Conservation (phyloP, 2,797 vertebrate species). For the Falco peregrinus region DNA sequence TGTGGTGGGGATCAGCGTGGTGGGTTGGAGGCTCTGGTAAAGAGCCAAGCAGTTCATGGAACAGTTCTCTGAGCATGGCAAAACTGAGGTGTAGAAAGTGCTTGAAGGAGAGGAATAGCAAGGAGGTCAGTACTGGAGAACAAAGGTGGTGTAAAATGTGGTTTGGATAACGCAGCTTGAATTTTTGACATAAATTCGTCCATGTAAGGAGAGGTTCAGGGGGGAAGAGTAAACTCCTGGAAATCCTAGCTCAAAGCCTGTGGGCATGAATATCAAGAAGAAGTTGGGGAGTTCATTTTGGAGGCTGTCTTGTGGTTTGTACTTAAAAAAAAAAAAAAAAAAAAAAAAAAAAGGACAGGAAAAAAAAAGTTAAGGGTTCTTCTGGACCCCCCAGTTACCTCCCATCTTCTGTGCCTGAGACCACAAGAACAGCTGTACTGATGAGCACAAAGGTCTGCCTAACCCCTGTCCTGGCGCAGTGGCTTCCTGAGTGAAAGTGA, state of each 20-base stretch:
- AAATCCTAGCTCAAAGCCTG: not conserved
- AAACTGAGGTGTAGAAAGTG: not conserved
- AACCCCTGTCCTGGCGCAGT: not conserved
- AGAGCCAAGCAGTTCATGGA: not conserved
- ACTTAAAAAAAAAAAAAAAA: not conserved
- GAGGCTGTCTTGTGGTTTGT: not conserved
- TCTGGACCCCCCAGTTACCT: not conserved
- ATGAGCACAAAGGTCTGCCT: not conserved
- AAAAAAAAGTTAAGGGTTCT: not conserved
- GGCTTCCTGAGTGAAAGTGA: constrained; percentile 14
- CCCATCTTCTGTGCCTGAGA: not conserved
- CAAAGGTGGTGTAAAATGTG: not conserved
- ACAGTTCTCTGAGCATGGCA: not conserved
- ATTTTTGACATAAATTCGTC: not conserved
- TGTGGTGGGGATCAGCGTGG: not conserved
- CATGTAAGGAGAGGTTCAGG: not conserved
- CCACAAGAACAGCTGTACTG: not conserved
- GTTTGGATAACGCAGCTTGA: not conserved
- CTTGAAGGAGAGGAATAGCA: not conserved
- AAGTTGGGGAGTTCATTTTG: not conserved
- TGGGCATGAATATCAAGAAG: not conserved
- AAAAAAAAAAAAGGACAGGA: not conserved
- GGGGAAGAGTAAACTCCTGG: not conserved
- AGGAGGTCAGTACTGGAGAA: not conserved
- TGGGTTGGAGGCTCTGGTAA: not conserved